Evolutionary conservation across 1,140 invertebrate species (phyloP), one percentile per base, ranked within the genome.

Genomic region (Drosophila athabasca): DNA sequence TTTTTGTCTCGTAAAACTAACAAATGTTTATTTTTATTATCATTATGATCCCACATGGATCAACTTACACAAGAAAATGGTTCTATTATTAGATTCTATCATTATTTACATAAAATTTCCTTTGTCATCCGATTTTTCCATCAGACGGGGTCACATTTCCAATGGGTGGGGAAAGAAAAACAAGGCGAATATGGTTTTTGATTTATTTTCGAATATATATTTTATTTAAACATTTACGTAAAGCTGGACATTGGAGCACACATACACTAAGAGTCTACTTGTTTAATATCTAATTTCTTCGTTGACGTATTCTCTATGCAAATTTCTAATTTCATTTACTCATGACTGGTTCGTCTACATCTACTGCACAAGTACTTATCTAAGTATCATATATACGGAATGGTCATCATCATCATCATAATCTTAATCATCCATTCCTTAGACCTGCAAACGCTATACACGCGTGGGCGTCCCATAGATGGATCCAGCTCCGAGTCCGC

Each of bases 401-500:
- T 75, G 74, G 78, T 85, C 74, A 59, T 39, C 35, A 39, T 39
- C 35, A 1, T 0, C 11, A 5, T 5, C 35, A 68, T 19, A 1
- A 19, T 19, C 17, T 19, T 19, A 19, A 19, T 78, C 45, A 61
- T 75, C 71, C 66, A 50, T 61, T 45, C 19, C 35, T 87, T 90
- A 90, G 54, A 89, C 84, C 79, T 90, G 90, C 68, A 91, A 66
- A 43, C 76, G 79, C 76, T 91, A 91, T 82, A 91, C 83, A 13
- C 90, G 87, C 59, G 80, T 89, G 43, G 87, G 89, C 22, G 89
- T 90, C 48, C 89, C 89, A 62, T 76, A 87, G 31, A 91, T 82
- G 48, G 74, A 64, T 11, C 62, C 66, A 1, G 66, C 54, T 31
- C 66, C 66, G 62, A 69, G 50, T 35, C 66, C 66, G 7, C 46